Evolutionary conservation across 2,113 vertebrate species (phyloP).

Genomic region (Ctenodactylus gundi): DNA sequence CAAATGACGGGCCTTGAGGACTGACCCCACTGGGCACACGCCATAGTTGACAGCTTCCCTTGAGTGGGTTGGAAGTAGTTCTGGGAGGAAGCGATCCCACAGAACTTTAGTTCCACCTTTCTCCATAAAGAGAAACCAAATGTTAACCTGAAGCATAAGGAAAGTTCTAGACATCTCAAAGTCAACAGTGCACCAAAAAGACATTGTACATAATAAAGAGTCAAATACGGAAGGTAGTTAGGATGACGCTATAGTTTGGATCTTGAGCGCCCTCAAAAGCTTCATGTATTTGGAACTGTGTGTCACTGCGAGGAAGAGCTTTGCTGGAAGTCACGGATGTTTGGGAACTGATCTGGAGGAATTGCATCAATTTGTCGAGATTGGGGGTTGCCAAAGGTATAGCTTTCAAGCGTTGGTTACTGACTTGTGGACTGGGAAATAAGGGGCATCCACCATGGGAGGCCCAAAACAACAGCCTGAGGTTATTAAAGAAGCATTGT

Average conservation of each 20-base stretch:
- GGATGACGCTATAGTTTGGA: neutral
- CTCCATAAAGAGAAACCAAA: neutral
- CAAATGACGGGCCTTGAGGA: neutral
- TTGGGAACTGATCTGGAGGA: no score
- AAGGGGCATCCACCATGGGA: no score
- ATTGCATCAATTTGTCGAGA: no score
- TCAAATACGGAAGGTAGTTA: neutral
- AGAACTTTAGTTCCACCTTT: slow-evolving; percentile 1
- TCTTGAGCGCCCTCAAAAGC: no score
- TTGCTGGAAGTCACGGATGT: no score
- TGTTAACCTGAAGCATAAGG: neutral
- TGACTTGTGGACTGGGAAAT: no score
- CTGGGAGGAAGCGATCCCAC: neutral
- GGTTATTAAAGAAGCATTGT: no score
- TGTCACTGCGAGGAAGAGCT: no score
- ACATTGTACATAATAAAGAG: neutral
- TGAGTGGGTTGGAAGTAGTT: neutral
- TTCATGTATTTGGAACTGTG: no score
- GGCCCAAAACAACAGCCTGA: no score
- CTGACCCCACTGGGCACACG: neutral
- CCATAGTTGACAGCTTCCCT: neutral
- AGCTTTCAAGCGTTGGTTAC: no score
- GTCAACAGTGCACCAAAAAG: neutral
- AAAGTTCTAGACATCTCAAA: slow-evolving; percentile 11
- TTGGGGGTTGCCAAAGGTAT: no score